Conservation (phyloP, 2,888 invertebrate species). For the Cryptosula pallasiana region DNA sequence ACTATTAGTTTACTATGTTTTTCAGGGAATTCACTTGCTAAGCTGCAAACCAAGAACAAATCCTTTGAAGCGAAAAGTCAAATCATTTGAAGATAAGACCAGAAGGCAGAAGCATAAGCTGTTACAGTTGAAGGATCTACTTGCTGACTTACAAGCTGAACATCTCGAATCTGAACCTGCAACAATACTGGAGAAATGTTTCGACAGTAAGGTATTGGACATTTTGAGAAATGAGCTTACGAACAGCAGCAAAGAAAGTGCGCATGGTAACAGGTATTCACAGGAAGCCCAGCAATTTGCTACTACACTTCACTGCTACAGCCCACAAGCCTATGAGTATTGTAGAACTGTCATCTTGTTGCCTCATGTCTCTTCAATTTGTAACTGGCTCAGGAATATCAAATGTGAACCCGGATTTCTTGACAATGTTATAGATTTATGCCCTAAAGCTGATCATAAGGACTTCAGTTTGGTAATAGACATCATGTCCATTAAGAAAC, state of each 20-base stretch:
- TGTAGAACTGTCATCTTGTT: too few relatives aligned
- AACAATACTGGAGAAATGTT: background rate
- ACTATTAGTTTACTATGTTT: too few relatives aligned
- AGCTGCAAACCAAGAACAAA: too few relatives aligned
- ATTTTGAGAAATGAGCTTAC: background rate
- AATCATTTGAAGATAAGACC: too few relatives aligned
- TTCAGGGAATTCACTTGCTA: too few relatives aligned
- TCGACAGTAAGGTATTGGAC: background rate
- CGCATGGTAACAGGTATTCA: background rate
- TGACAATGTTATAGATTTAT: background rate
- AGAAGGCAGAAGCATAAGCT: too few relatives aligned
- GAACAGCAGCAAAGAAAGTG: background rate
- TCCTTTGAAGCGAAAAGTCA: too few relatives aligned
- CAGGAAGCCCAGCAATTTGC: too few relatives aligned
- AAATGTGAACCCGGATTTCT: background rate
- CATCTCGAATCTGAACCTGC: background rate
- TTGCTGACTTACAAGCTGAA: background rate
- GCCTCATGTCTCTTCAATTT: too few relatives aligned
- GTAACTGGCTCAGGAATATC: background rate
- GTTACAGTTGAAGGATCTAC: background rate
- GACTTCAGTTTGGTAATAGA: too few relatives aligned
- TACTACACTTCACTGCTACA: too few relatives aligned
- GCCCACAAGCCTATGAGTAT: too few relatives aligned
- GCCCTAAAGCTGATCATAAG: background rate
- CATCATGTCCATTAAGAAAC: background rate